Conservation (phyloP, 2,113 vertebrate species). For the Seriola quinqueradiata region DNA sequence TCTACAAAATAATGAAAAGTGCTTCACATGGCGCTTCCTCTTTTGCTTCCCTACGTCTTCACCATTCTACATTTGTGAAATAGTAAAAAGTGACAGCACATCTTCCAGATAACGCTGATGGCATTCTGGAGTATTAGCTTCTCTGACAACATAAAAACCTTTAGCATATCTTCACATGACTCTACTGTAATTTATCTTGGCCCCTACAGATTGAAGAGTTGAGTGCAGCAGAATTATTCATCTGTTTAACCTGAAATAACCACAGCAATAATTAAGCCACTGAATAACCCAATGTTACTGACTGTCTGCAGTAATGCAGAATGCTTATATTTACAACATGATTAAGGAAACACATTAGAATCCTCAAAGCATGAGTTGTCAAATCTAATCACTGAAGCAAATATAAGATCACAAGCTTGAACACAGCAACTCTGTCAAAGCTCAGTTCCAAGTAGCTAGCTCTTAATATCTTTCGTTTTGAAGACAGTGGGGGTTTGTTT, state of each 20-base stretch:
- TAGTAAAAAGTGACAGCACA: not conserved
- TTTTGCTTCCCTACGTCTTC: not conserved
- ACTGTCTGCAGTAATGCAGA: not conserved
- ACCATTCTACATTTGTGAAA: not conserved
- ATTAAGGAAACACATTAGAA: conserved; percentile 1
- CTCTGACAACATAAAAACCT: not conserved
- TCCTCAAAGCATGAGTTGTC: conserved; percentile 17
- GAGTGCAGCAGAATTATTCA: not conserved
- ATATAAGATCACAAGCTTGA: conserved; percentile 17
- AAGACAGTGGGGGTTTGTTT: conserved; percentile 11
- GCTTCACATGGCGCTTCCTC: not conserved
- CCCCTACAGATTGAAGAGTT: conserved; percentile 6
- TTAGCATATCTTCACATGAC: not conserved
- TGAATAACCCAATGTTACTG: not conserved
- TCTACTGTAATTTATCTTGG: not conserved
- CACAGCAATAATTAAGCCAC: not conserved
- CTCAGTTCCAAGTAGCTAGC: not conserved
- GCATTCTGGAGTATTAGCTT: not conserved
- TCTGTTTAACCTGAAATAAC: not conserved
- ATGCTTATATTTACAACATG: not conserved
- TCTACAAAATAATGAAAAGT: conserved; percentile 14
- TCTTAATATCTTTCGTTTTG: conserved; percentile 11
- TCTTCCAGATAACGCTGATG: not conserved
- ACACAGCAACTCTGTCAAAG: not conserved
- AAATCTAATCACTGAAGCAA: conserved; percentile 5